Conservation (phyloP, 23 tunicate species). For the Styela plicata region DNA sequence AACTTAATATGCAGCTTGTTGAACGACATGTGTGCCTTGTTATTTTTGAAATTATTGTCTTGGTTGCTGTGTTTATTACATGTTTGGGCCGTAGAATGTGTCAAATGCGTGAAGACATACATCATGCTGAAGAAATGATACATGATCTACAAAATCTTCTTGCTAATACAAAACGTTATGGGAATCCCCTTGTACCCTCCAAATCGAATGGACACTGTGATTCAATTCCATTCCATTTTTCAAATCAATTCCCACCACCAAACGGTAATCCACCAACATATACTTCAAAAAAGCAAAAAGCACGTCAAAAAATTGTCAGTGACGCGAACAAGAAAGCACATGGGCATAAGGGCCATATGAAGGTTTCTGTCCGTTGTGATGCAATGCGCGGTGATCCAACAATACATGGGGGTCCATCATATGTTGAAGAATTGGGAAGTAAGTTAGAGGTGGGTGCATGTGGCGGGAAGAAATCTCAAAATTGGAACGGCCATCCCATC, state of each 20-base stretch:
- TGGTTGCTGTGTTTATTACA: constrained; percentile 43
- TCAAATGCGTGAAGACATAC: neutral
- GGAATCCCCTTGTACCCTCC: neutral
- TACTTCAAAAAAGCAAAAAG: neutral
- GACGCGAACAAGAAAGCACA: neutral
- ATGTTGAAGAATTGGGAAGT: neutral
- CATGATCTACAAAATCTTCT: neutral
- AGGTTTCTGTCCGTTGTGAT: neutral
- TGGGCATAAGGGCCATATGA: neutral
- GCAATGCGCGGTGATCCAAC: neutral
- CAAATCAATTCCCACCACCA: neutral
- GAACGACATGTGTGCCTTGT: constrained; percentile 73
- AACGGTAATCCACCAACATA: neutral
- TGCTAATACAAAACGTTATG: neutral
- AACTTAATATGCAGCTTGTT: constrained; percentile 45
- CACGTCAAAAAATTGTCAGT: neutral
- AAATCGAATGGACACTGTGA: constrained; percentile 11
- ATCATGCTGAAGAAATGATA: neutral
- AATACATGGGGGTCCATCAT: neutral
- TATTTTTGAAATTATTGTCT: constrained; percentile 56
- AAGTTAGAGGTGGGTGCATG: neutral
- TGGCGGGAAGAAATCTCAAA: neutral
- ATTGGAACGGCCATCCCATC: neutral
- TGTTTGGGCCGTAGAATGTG: constrained; percentile 38
- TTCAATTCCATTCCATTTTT: neutral